Base-by-base conservation (phyloP, 1,140 invertebrate genomes). In the Drosophila setifemur region DNA sequence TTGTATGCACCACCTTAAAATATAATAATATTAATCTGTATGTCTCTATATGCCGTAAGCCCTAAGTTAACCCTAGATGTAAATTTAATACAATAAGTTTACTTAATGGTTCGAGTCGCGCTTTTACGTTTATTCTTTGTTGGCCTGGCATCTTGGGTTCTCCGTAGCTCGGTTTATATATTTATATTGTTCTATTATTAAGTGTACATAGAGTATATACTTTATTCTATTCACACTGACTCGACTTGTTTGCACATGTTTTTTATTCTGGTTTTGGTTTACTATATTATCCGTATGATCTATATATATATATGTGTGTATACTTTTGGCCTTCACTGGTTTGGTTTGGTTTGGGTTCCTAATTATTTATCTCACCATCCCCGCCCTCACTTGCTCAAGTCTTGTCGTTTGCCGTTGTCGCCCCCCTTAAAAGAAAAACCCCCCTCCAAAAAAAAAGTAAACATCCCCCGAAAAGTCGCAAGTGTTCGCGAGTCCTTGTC, bases 371-470 rank as follows among this genome's bases (percentile, higher is more conserved):
- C 39, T 49, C 53, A 55, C 53, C 37, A 68, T 67, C 82, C 70
- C 57, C 76, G 50, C 49, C 52, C 50, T 57, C 63, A 60, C 37
- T 37, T 37, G 33, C 60, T 58, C 61, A 64, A 67, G 67, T 60
- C 54, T 83, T 85, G 75, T 64, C 78, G 75, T 77, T 83, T 66
- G 69, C 69, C 67, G 67, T 69, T 71, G 67, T 70, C 53, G 45
- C 35, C 35, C 45, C n/a, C 9, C 31, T 6, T n/a, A 18, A 6
- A 52, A 25, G 19, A 21, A 55, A 21, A 52, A 12, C 9, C 47
- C 19, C 16, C 7, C 19, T 35, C 29, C 37, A 35, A 52, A 23
- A 26, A 25, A 7, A 37, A 52, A 39, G n/a, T 12, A 42, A 14
- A 26, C 49, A 35, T 5, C 8, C 8, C 52, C 52, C 26, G 37